These are phyloP conservation scores for Autographa pulchrina DNA, from an alignment of 2,888 invertebrate genomes.

Conservation along the genomic window DNA sequence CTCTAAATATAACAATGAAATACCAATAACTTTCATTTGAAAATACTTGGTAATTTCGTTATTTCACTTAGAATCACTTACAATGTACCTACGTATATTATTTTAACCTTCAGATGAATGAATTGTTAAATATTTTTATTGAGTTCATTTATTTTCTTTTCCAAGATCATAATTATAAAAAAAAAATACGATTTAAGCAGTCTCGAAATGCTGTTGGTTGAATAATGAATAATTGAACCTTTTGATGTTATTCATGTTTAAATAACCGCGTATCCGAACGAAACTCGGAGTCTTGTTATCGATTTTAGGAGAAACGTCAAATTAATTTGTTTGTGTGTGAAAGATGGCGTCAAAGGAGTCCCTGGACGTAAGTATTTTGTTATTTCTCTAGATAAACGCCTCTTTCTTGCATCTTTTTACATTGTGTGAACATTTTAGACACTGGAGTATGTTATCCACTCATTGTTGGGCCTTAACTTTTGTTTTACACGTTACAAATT, in stretches of 20 bases:
- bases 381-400: slow-evolving; percentile 48
- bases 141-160: too few species aligned
- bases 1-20: too few species aligned
- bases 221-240: neutral
- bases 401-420: slow-evolving; percentile 17
- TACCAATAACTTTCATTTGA: too few species aligned
- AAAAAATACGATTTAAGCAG: neutral
- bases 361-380: slow-evolving; percentile 85
- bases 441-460: slow-evolving; percentile 21
- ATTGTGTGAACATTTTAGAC: slow-evolving; percentile 31
- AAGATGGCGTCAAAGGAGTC: slow-evolving; percentile 89
- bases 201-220: too few species aligned
- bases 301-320: slow-evolving; percentile 74
- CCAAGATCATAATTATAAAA: neutral
- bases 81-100: too few species aligned
- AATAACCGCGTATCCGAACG: slow-evolving; percentile 65
- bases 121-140: too few species aligned
- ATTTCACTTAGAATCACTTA: too few species aligned
- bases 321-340: slow-evolving; percentile 85
- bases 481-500: slow-evolving; percentile 34
- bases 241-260: neutral
- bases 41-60: too few species aligned
- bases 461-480: slow-evolving; percentile 7
- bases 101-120: too few species aligned
- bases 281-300: slow-evolving; percentile 70